Evolutionary conservation across 2,888 invertebrate species (phyloP).

Genomic region (Clunio marinus): DNA sequence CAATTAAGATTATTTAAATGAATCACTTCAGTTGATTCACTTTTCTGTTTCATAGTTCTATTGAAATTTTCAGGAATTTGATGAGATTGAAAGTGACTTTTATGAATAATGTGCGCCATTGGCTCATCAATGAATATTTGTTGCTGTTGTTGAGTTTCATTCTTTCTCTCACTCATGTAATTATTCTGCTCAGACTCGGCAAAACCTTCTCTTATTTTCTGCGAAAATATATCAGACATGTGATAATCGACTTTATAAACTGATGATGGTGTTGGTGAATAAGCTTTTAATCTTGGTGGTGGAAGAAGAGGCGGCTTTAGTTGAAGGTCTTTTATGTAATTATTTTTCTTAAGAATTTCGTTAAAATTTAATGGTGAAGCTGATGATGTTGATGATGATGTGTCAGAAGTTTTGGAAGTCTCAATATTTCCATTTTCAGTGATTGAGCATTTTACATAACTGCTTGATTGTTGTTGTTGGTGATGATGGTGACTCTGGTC

Average conservation of each 20-base stretch:
- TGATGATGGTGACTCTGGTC: conserved; percentile 3
- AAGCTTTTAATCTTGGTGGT: too few species aligned
- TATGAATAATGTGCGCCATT: conserved; percentile 40
- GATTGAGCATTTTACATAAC: neutral
- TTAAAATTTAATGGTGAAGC: conserved; percentile 42
- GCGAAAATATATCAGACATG: neutral
- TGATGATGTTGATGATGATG: conserved; percentile 16
- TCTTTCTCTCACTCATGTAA: conserved; percentile 2
- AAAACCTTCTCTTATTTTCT: neutral
- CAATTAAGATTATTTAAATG: too few species aligned
- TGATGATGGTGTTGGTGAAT: neutral
- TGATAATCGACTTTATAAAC: conserved; percentile 38
- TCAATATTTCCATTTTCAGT: too few species aligned
- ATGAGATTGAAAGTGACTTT: conserved; percentile 37
- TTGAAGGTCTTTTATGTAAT: conserved; percentile 42
- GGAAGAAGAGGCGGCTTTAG: conserved; percentile 40
- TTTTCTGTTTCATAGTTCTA: too few species aligned
- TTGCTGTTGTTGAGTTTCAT: neutral
- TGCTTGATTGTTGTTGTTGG: too few species aligned
- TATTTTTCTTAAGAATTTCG: conserved; percentile 42
- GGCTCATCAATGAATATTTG: conserved; percentile 40
- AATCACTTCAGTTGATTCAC: too few species aligned
- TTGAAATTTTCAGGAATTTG: too few species aligned
- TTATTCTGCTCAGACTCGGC: neutral
- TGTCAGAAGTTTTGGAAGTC: too few species aligned